A percentile compares a stretch with the other conserved stretches of the same genome.
These are phyloP conservation scores for Microplitis manilae DNA, from an alignment of 2,888 invertebrate species.

Conservation along the genomic window DNA sequence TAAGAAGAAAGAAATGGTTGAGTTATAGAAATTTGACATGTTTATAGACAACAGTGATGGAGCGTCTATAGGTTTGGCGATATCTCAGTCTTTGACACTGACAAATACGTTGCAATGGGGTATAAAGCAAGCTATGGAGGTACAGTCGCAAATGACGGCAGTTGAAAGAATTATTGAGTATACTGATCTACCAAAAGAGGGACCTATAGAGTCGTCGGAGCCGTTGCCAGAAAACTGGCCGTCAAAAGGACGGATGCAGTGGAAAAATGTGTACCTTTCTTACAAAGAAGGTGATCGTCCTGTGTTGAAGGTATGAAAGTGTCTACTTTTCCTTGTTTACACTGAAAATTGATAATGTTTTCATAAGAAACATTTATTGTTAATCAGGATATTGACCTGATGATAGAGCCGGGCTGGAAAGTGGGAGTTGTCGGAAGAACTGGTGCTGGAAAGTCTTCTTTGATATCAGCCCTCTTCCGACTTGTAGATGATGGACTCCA, in stretches of 20 bases:
- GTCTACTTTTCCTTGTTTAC: background rate
- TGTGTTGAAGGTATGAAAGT: slow-evolving; percentile 77
- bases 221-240: slow-evolving; percentile 80
- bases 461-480: slow-evolving; percentile 86
- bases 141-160: slow-evolving; percentile 81
- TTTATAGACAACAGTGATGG: slow-evolving; percentile 74
- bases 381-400: slow-evolving; percentile 69
- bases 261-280: slow-evolving; percentile 77
- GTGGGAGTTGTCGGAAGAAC: slow-evolving; percentile 88
- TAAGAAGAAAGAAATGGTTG: no score
- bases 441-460: slow-evolving; percentile 88
- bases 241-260: slow-evolving; percentile 76
- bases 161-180: slow-evolving; percentile 89
- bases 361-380: background rate
- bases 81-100: slow-evolving; percentile 80
- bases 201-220: slow-evolving; percentile 58
- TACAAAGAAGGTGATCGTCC: slow-evolving; percentile 78
- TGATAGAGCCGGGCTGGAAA: slow-evolving; percentile 82
- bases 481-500: slow-evolving; percentile 80
- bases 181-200: slow-evolving; percentile 81
- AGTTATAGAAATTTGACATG: no score
- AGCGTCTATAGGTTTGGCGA: slow-evolving; percentile 81
- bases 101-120: slow-evolving; percentile 87
- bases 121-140: slow-evolving; percentile 83
- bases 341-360: background rate